Evolutionary conservation across 2,888 invertebrate species (phyloP), one percentile per base, ranked within the genome.

Genomic region (Idaea biselata): DNA sequence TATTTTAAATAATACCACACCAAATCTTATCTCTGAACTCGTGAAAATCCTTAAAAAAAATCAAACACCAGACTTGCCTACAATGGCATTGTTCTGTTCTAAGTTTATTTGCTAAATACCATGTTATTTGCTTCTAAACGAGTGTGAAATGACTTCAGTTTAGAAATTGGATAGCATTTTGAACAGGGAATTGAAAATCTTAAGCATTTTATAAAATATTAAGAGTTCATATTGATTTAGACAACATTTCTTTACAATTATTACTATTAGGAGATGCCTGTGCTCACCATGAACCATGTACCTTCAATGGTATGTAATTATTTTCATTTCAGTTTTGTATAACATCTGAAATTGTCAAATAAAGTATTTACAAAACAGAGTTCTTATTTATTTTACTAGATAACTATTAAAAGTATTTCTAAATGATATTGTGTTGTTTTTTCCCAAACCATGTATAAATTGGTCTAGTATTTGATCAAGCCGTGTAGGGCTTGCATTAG

Each of bases 361-460:
- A 92, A 92, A 91, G 81, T 74, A 76, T 85, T 89, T 86, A 74
- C 68, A 60, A 91, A 90, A 90, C 84, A 76, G 88, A 87, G 80
- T 86, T 88, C 86, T 91, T 86, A 89, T 90, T 92, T 91, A 88
- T 90, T 91, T 91, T 83, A 64, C 81, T 70, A 73, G 75, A 65
- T 77, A 73, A 75, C 68, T 71, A 88, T 89, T 89, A 89, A 91
- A 84, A 78, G 75, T 80, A 80, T 88, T 80, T 69, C 67, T 84
- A 71, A 67, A 77, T 82, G 83, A 73, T 77, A 80, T 90, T 92
- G 90, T 91, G 84, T 92, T 91, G 89, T 92, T 92, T 82, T 82
- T 82, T 84, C 90, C 91, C 80, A 65, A 62, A 88, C 86, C 88
- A 80, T 71, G 66, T 70, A 65, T 11, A 44, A 44, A 44, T 44